phyloP scores from a whole-genome alignment of 2,797 vertebrate genomes.

The Sternarchorhynchus goeldii region DNA sequence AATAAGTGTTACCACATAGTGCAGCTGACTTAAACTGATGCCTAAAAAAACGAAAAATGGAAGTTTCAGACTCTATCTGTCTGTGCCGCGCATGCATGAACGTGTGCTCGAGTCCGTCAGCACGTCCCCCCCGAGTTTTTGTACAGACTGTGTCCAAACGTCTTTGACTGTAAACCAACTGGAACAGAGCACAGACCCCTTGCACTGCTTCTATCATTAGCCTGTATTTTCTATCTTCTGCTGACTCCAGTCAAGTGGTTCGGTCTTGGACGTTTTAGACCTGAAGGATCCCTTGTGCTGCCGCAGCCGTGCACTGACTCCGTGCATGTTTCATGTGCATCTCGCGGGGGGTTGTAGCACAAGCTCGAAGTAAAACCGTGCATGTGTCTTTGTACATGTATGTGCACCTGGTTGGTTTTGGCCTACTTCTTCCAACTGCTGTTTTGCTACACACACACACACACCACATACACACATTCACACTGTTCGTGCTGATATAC shows the following conservation, averaged over 20 bases:
- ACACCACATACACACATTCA: too few species aligned
- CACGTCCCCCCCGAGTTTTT: too few species aligned
- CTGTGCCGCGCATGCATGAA: too few species aligned
- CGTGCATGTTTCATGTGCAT: not conserved
- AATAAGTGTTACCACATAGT: too few species aligned
- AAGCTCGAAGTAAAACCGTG: not conserved
- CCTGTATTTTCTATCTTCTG: not conserved
- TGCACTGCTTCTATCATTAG: too few species aligned
- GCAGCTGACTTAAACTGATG: too few species aligned
- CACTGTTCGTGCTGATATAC: not conserved
- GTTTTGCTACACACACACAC: not conserved
- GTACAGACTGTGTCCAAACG: too few species aligned
- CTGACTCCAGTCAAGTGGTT: not conserved
- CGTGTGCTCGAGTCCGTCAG: too few species aligned
- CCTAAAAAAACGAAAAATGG: too few species aligned
- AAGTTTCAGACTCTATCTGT: too few species aligned
- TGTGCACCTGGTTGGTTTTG: conserved; percentile 44
- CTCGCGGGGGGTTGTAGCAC: not conserved
- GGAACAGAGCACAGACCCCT: too few species aligned
- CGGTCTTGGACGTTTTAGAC: not conserved
- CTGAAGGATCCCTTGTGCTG: not conserved
- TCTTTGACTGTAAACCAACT: too few species aligned
- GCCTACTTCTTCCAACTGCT: conserved; percentile 24
- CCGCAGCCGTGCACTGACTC: not conserved
- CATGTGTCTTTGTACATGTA: not conserved